Conservation (phyloP, 2,888 invertebrate species). For the Xestia c-nigrum region DNA sequence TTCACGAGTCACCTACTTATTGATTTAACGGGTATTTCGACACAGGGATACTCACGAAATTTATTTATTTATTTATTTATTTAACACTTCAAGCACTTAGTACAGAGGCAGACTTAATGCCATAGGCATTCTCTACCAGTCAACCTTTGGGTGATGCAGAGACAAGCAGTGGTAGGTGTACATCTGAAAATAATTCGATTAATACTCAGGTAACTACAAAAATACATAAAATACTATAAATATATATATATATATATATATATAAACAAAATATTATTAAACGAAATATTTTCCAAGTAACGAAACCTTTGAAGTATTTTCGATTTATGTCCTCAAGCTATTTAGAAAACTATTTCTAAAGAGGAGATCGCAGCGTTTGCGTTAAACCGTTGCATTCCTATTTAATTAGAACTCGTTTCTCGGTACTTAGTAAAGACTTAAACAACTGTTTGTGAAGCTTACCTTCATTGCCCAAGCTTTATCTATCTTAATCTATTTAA, state of each 20-base stretch:
- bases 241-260: too few relatives aligned
- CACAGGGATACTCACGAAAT: constrained; percentile 12
- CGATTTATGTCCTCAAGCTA: constrained; percentile 26
- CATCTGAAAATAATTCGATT: too few relatives aligned
- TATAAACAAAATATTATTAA: too few relatives aligned
- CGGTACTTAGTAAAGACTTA: constrained; percentile 71
- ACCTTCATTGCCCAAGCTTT: constrained; percentile 73
- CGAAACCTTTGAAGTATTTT: background rate
- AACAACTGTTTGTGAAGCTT: constrained; percentile 73
- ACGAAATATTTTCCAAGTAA: constrained; percentile 2
- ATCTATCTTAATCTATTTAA: constrained; percentile 77
- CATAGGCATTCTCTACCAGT: too few relatives aligned
- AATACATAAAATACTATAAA: too few relatives aligned
- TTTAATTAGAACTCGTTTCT: constrained; percentile 72
- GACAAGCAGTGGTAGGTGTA: too few relatives aligned
- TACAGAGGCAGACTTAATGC: too few relatives aligned
- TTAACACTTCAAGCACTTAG: too few relatives aligned
- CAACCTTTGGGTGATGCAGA: too few relatives aligned
- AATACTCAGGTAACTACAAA: too few relatives aligned
- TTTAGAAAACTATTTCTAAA: constrained; percentile 36
- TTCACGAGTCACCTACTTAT: constrained; percentile 58
- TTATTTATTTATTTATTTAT: too few relatives aligned
- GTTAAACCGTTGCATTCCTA: constrained; percentile 64
- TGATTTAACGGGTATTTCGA: constrained; percentile 45
- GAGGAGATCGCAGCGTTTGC: constrained; percentile 46